Evolutionary conservation across 2,797 vertebrate genomes (phyloP), one percentile per base, ranked within the genome.

Genomic region (Onychomys leucogaster): DNA sequence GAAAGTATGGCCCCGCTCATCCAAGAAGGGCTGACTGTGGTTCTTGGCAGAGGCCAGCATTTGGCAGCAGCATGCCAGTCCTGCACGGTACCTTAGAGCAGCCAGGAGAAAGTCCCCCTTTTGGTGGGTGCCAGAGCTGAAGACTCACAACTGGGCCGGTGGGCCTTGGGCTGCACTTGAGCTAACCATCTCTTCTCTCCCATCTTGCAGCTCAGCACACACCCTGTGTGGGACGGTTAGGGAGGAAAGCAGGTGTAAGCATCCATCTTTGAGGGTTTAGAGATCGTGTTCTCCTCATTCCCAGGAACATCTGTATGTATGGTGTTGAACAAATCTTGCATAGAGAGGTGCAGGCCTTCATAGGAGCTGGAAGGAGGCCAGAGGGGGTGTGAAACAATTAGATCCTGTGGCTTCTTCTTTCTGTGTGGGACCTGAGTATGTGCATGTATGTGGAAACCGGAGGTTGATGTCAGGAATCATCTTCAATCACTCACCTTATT

Each of bases 131-230:
- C 43, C 25, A 13, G 1, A 32, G 6, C 12, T 17, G 55, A 75
- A 7, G 41, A 16, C 43, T 27, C 25, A 27, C 0, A 0, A 5
- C 19, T 2, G 4, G 19, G 17, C 43, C 32, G 9, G 0, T 0
- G 1, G 23, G 25, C 29, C 49, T 11, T 0, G 2, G 49, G 61
- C 61, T 73, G 55, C 32, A 23, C 21, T 41, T 77, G n/a, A 32
- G 52, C 55, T 23, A 5, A 5, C 71, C 25, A 2, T 17, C 84
- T 8, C 21, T 21, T 27, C 34, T 14, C 46, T 37, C 8, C 8
- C 11, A 16, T 14, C 61, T 34, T n/a, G 43, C 49, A 14, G 10
- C 43, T 13, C 57, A 59, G 27, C 4, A 13, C 10, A 12, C 16
- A 14, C 14, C 49, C 65, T 55, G 34, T 71, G 9, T 71, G 84